Evolutionary conservation across 2,888 invertebrate species (phyloP).

Genomic region (Sinodicranocentrus sp.): DNA sequence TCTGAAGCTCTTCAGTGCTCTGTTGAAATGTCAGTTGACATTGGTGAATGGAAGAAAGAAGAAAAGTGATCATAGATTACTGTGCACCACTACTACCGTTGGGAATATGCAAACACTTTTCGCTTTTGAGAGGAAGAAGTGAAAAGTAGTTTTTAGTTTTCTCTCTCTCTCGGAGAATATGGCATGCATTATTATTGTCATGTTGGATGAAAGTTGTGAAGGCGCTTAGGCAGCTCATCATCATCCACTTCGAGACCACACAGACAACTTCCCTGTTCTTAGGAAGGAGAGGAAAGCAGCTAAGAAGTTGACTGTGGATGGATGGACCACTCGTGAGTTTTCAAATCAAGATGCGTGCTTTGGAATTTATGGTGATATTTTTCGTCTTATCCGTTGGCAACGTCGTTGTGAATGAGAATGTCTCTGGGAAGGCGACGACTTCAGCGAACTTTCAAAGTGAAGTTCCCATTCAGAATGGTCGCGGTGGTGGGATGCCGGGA

Average conservation of each 20-base stretch:
- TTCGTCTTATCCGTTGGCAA: slow-evolving; percentile 65
- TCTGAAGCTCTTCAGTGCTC: too few species aligned
- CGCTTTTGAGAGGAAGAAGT: slow-evolving; percentile 10
- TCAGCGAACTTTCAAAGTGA: slow-evolving; percentile 55
- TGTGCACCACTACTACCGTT: too few species aligned
- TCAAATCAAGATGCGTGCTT: slow-evolving; percentile 64
- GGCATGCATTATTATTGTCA: slow-evolving; percentile 29
- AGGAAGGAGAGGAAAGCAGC: neutral
- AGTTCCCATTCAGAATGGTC: slow-evolving; percentile 57
- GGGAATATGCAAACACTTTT: slow-evolving; percentile 49
- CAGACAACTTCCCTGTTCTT: neutral
- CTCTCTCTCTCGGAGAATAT: neutral
- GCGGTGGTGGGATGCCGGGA: slow-evolving; percentile 23
- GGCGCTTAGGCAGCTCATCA: neutral
- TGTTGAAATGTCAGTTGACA: too few species aligned
- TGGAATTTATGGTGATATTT: slow-evolving; percentile 59
- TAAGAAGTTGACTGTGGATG: slow-evolving; percentile 45
- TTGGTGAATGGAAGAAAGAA: too few species aligned
- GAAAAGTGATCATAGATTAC: too few species aligned
- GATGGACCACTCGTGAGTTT: slow-evolving; percentile 52
- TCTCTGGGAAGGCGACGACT: slow-evolving; percentile 47
- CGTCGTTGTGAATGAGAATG: slow-evolving; percentile 59
- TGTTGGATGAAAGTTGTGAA: slow-evolving; percentile 5
- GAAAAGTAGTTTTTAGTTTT: neutral
- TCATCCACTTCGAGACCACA: neutral